Conservation (phyloP, 2,888 invertebrate species). For the Agrilus mali region DNA sequence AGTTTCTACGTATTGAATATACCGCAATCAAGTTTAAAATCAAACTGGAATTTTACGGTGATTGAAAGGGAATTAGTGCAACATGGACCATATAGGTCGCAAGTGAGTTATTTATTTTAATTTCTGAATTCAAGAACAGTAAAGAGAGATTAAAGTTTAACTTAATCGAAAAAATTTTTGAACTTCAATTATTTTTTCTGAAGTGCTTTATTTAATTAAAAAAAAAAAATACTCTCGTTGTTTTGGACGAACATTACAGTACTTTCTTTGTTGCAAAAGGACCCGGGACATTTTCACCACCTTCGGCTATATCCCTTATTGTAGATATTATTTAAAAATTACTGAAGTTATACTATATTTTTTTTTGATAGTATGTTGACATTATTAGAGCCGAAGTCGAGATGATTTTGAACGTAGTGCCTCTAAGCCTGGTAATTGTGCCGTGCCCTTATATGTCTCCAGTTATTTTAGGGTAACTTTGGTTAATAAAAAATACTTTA, state of each 20-base stretch:
- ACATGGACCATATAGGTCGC: neutral
- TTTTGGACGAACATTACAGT: too few species aligned
- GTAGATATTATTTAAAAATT: too few species aligned
- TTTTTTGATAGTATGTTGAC: conserved; percentile 10
- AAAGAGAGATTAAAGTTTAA: too few species aligned
- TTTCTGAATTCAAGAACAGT: conserved; percentile 1
- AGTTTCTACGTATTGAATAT: conserved; percentile 30
- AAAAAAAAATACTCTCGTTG: too few species aligned
- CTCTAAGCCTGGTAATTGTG: conserved; percentile 6
- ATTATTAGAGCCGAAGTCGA: conserved; percentile 14
- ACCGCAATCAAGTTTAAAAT: conserved; percentile 24
- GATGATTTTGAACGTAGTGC: conserved; percentile 10
- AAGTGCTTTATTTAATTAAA: too few species aligned
- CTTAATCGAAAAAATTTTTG: too few species aligned
- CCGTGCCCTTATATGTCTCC: conserved; percentile 9
- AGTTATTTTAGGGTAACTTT: conserved; percentile 5
- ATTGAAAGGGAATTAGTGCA: conserved; percentile 9
- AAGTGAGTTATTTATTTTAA: neutral
- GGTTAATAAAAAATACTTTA: neutral
- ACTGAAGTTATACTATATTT: too few species aligned
- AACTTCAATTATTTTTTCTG: too few species aligned
- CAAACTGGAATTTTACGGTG: conserved; percentile 13
- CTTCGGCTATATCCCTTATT: too few species aligned
- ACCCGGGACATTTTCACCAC: too few species aligned
- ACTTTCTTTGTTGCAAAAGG: too few species aligned